Evolutionary conservation across 2,888 invertebrate genomes (phyloP).

Genomic region (Epinotia bilunana): DNA sequence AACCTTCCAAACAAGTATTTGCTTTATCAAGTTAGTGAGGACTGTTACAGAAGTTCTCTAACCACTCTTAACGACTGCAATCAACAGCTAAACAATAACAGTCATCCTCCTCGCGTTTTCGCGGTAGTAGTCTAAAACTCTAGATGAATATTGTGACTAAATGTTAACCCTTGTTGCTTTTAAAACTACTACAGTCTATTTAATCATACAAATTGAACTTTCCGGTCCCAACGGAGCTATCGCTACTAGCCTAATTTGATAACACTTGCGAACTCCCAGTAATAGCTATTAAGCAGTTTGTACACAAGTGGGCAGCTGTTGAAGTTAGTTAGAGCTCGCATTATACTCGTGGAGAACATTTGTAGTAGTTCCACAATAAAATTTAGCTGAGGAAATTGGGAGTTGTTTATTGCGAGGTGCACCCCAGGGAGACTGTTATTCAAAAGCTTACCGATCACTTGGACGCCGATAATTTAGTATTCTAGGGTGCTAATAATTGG

Average conservation of each 20-base stretch:
- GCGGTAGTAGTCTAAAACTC: too few species aligned
- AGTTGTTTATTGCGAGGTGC: neutral
- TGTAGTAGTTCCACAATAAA: constrained; percentile 7
- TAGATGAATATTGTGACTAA: neutral
- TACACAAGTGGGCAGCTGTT: constrained; percentile 36
- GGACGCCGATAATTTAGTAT: neutral
- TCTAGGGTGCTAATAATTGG: too few species aligned
- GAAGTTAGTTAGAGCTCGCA: constrained; percentile 29
- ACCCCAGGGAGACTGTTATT: neutral
- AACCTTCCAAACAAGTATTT: too few species aligned
- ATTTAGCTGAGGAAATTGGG: neutral
- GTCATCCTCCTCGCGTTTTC: too few species aligned
- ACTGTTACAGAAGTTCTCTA: too few species aligned
- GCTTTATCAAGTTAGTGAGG: too few species aligned
- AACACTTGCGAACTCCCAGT: constrained; percentile 34
- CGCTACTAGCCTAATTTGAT: constrained; percentile 32
- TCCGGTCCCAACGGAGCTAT: constrained; percentile 27
- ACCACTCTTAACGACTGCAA: too few species aligned
- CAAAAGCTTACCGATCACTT: neutral
- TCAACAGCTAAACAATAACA: too few species aligned
- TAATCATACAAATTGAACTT: neutral
- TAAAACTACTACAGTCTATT: neutral
- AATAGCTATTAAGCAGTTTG: constrained; percentile 40
- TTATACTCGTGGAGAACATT: neutral
- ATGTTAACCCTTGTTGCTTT: neutral